These are phyloP conservation scores for Dermatemys mawii DNA, from an alignment of 2,113 vertebrate species.

Conservation along the genomic window DNA sequence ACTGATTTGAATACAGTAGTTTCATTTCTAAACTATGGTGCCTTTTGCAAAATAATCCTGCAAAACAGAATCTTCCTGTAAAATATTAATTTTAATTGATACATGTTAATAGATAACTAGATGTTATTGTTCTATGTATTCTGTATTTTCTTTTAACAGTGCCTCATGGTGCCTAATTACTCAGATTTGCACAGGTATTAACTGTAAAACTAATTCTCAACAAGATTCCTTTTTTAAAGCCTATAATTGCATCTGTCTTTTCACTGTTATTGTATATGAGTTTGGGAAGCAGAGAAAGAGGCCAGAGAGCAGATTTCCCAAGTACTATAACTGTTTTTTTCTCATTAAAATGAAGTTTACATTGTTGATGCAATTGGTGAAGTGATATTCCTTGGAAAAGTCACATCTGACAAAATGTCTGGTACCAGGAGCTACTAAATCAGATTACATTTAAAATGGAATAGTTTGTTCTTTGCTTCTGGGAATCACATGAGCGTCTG, in stretches of 20 bases:
- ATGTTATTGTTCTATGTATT: neutral
- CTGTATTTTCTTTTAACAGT: neutral
- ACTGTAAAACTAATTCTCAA: neutral
- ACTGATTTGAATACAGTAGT: accelerated
- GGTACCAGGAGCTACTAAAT: neutral
- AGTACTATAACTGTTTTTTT: neutral
- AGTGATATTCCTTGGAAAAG: neutral
- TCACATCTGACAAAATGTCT: neutral
- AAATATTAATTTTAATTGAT: neutral
- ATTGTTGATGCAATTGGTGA: neutral
- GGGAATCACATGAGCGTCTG: neutral
- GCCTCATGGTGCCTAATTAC: neutral
- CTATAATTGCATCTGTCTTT: neutral
- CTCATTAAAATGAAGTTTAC: neutral
- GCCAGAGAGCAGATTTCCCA: neutral
- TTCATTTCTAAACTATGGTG: neutral
- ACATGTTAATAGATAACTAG: neutral
- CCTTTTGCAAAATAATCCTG: no score
- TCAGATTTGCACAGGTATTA: neutral
- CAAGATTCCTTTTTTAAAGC: neutral
- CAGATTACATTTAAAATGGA: neutral
- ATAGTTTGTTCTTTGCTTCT: neutral
- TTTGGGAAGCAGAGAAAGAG: neutral
- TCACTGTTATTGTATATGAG: accelerated
- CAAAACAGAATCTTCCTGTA: neutral